Evolutionary conservation across 92 coral and sea anemone genomes (phyloP), one percentile per base, ranked within the genome.

Genomic region (Epizoanthus fatuus): DNA sequence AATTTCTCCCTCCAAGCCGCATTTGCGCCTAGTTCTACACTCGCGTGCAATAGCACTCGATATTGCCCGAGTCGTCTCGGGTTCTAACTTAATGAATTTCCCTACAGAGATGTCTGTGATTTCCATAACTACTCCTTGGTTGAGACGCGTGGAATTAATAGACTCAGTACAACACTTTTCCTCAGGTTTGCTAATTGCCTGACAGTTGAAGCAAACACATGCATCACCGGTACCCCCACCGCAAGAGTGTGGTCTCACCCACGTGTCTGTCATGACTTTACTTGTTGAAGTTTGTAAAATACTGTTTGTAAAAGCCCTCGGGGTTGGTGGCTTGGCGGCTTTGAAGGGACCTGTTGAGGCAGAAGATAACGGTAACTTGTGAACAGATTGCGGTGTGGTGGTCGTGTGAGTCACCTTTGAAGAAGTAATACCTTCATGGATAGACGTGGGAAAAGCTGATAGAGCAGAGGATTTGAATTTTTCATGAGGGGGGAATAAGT

Each of bases 181-280:
- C 5, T 56, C 64, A 54, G 86, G 84, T 10, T 77, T 86, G 49
- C 59, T 75, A 32, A 73, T 82, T 73, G 88, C 86, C 0, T 81
- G 71, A 73, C 98, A 95, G 86, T 95, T 95, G 81, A 81, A 90
- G 76, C 98, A 95, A 73, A 90, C 67, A 58, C 98, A 95, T 8
- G 78, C 76, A 19, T 59, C 73, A 77, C 82, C 58, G 65, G 52
- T 60, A 16, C 49, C 58, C 71, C 82, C 70, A 60, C 82, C 82
- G 82, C 82, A 77, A 39, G 70, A 77, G 7, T 59, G 22, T 54
- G 82, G 82, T 69, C 25, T 47, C 57, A 10, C 14, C 53, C 53
- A 49, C 13, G 70, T n/a, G 82, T 68, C 35, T 57, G 82, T 53
- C 9, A 38, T 32, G 65, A 77, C 29, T 17, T 68, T 68, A 77